Conservation (phyloP, 2,888 invertebrate species). For the Slavum lentiscoides region DNA sequence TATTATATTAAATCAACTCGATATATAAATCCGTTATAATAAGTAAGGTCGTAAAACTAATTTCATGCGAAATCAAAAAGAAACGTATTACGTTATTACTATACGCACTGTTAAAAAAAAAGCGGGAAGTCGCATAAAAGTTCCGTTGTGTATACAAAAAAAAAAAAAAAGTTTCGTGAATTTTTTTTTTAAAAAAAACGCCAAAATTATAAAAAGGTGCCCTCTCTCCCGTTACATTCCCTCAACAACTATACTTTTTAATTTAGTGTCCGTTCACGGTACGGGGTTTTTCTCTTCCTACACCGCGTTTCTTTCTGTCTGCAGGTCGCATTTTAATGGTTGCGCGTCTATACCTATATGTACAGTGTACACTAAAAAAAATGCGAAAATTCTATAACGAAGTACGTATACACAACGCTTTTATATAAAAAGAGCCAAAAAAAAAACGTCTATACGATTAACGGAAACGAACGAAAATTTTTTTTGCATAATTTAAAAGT, state of each 20-base stretch:
- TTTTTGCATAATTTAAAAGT: slow-evolving; percentile 33
- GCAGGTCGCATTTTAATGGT: background rate
- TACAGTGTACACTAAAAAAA: slow-evolving; percentile 19
- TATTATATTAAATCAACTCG: too few relatives aligned
- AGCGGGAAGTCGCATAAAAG: slow-evolving; percentile 12
- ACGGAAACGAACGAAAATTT: background rate
- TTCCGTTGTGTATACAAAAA: background rate
- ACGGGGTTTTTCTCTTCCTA: background rate
- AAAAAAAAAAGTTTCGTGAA: slow-evolving; percentile 13
- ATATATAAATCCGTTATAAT: background rate
- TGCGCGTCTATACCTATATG: background rate
- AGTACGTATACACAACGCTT: background rate
- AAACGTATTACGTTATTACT: slow-evolving; percentile 13
- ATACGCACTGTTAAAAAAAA: slow-evolving; percentile 12
- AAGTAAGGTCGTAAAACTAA: background rate
- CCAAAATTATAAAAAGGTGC: slow-evolving; percentile 23
- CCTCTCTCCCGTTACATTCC: background rate
- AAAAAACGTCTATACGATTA: background rate
- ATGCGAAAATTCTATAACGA: background rate
- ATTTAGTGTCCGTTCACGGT: background rate
- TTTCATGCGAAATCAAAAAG: slow-evolving; percentile 9
- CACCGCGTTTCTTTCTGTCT: background rate
- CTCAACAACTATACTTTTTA: background rate
- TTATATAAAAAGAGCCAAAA: too few relatives aligned
- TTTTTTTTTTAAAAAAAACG: slow-evolving; percentile 23